Percentiles rank a stretch among this genome's conserved stretches.
phyloP scores from a whole-genome alignment of 1,140 invertebrate species.

The Rhynchophorus ferrugineus region DNA sequence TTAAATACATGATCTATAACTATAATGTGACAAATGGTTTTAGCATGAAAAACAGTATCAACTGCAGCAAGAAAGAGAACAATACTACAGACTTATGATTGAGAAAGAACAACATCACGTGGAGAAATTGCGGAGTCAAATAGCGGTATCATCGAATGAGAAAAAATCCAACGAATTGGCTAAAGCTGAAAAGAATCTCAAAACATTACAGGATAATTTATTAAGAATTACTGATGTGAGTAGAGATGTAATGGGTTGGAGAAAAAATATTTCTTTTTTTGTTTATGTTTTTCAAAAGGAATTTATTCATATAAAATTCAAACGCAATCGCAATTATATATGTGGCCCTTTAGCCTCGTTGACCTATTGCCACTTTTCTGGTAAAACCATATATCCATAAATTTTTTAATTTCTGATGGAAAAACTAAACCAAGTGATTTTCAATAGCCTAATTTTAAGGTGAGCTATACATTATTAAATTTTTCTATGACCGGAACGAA shows the following conservation, averaged over 20 bases:
- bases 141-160: constrained; percentile 31
- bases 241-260: background rate
- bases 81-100: constrained; percentile 62
- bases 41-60: constrained; percentile 62
- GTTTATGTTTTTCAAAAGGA: too few species aligned
- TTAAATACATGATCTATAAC: constrained; percentile 12
- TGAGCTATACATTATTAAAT: too few species aligned
- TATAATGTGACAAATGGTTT: constrained; percentile 25
- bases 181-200: constrained; percentile 54
- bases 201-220: constrained; percentile 54
- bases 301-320: too few species aligned
- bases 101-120: constrained; percentile 62
- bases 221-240: constrained; percentile 5
- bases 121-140: constrained; percentile 48
- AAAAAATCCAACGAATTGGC: constrained; percentile 46
- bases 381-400: too few species aligned
- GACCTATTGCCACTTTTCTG: too few species aligned
- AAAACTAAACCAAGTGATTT: too few species aligned
- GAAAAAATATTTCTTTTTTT: background rate
- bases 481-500: too few species aligned
- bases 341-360: too few species aligned
- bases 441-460: too few species aligned
- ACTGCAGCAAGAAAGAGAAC: constrained; percentile 54
- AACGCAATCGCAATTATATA: too few species aligned
- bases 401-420: too few species aligned